These are phyloP conservation scores for Cantharis lateralis DNA, from an alignment of 2,888 invertebrate genomes.

Conservation along the genomic window DNA sequence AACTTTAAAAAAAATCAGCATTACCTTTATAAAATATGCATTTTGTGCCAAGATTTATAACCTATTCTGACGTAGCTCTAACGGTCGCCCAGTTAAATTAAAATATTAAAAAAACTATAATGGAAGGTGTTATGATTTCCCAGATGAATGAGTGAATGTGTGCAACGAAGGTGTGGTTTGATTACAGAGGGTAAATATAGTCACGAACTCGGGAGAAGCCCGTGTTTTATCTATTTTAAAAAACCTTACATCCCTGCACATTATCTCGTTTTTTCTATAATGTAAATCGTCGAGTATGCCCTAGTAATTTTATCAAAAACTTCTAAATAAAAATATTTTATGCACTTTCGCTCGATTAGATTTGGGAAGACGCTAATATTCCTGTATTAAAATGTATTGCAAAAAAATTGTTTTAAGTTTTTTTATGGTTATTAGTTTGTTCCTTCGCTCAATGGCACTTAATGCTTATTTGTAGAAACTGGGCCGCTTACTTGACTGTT, in stretches of 20 bases:
- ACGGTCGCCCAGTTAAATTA: slow-evolving; percentile 37
- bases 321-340: neutral
- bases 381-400: no score
- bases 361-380: neutral
- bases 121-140: slow-evolving; percentile 49
- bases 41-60: slow-evolving; percentile 24
- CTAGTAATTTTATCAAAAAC: slow-evolving; percentile 2
- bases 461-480: neutral
- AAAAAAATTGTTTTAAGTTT: no score
- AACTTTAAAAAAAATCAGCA: slow-evolving; percentile 23
- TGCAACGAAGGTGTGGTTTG: slow-evolving; percentile 43
- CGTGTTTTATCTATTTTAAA: slow-evolving; percentile 41
- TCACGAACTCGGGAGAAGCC: slow-evolving; percentile 40
- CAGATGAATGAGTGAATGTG: slow-evolving; percentile 41
- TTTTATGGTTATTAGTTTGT: neutral
- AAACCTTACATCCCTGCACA: slow-evolving; percentile 28
- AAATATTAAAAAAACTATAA: slow-evolving; percentile 44
- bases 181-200: slow-evolving; percentile 45
- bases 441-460: neutral
- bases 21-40: slow-evolving; percentile 27
- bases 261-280: slow-evolving; percentile 17
- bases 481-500: neutral
- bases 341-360: neutral
- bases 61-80: slow-evolving; percentile 10
- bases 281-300: slow-evolving; percentile 6